Evolutionary conservation across 2,797 vertebrate genomes (phyloP), one percentile per base, ranked within the genome.

Genomic region (Pteronotus mesoamericanus): DNA sequence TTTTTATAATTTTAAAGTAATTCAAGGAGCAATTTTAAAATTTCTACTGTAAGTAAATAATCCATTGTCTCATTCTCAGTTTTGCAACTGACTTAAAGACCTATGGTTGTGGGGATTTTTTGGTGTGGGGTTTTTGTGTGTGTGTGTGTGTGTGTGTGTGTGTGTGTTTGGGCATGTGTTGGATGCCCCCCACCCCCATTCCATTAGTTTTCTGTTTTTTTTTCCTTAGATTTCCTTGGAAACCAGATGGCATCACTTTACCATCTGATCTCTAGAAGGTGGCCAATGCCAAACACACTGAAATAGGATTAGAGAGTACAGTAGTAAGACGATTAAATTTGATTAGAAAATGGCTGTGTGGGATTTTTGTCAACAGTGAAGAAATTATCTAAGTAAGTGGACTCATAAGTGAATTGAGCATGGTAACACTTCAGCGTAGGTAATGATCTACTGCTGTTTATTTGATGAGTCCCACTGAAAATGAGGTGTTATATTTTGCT

Each of bases 351-450:
- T 55, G 86, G 68, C 74, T 57, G 42, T 57, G 53, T 79, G 79
- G 71, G 59, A 55, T 89, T 96, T 77, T 95, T 95, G 91, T 95
- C 94, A 94, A 94, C 86, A 91, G 48, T 61, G 71, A 95, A 91
- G 90, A 93, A 93, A 95, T 89, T 22, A 92, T 64, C 68, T 89
- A 80, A 94, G 48, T 71, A 86, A 72, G 71, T 86, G 66, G 79
- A 89, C 75, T 94, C 68, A 15, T 79, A 71, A 78, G 48, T 82
- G 87, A 97, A 94, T 61, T 78, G 85, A 83, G 42, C 53, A 59
- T 80, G 75, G 95, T 61, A 79, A 69, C 26, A 64, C 83, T 82
- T 92, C n/a, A 14, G n/a, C 34, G 12, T 59, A 61, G 69, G 87
- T 94, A 89, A 95, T 69, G 57, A 55, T 37, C 66, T 89, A 87